phyloP scores from a whole-genome alignment of 2,113 vertebrate genomes.

The Heptranchias perlo region DNA sequence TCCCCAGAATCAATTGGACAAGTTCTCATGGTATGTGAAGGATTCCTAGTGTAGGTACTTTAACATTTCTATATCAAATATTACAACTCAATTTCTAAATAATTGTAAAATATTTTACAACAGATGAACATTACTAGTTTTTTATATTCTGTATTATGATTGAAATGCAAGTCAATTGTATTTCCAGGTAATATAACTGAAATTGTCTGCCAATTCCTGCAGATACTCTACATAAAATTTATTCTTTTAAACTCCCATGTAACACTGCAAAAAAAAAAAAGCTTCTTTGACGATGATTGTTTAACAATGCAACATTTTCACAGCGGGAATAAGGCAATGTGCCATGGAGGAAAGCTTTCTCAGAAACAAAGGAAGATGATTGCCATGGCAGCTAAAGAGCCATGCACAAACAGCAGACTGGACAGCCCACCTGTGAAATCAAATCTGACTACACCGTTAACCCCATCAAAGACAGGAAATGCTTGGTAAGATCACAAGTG shows the following conservation, averaged over 20 bases:
- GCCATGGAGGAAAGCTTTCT: conserved; percentile 75
- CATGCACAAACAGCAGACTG: conserved; percentile 45
- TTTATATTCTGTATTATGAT: neutral
- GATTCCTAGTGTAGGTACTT: neutral
- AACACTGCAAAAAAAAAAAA: neutral
- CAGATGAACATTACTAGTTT: neutral
- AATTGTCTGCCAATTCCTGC: neutral
- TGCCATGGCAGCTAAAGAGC: conserved; percentile 78
- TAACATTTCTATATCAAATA: neutral
- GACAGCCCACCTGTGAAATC: conserved; percentile 57
- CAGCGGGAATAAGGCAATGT: conserved; percentile 58
- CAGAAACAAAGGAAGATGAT: conserved; percentile 97
- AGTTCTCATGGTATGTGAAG: neutral
- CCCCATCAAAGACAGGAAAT: conserved; percentile 65
- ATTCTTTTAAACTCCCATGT: neutral
- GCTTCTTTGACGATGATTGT: neutral
- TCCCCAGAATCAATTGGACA: neutral
- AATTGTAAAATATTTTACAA: neutral
- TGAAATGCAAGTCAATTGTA: neutral
- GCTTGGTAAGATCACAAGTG: conserved; percentile 67
- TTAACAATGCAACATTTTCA: conserved; percentile 23
- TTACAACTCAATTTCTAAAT: neutral
- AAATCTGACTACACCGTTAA: conserved; percentile 48
- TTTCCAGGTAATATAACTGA: neutral
- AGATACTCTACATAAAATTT: neutral